Conservation (phyloP, 2,113 vertebrate genomes). For the Pyxicephalus adspersus region DNA sequence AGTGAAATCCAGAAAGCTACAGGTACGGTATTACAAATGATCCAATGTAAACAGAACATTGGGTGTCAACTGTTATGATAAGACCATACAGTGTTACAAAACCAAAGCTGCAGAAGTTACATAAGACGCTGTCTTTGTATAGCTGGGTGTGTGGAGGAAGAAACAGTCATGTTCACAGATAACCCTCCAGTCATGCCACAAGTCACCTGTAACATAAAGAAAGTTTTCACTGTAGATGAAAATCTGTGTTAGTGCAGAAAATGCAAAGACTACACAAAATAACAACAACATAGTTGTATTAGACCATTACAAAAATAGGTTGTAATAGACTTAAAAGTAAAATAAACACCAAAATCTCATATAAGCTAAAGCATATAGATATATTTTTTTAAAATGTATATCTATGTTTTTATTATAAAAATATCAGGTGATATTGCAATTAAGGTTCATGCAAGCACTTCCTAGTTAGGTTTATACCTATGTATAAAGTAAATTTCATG, state of each 20-base stretch:
- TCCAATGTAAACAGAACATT: neutral
- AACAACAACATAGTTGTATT: neutral
- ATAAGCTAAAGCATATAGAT: too few species aligned
- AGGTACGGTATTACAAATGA: neutral
- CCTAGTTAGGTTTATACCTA: too few species aligned
- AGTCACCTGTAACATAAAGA: neutral
- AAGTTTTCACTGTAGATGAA: neutral
- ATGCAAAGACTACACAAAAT: neutral
- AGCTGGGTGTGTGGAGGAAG: slow-evolving; percentile 6
- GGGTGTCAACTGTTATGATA: slow-evolving; percentile 4
- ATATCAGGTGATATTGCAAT: too few species aligned
- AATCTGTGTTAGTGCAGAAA: neutral
- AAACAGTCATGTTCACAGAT: neutral
- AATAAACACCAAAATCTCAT: too few species aligned
- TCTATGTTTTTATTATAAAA: too few species aligned
- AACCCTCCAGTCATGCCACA: neutral
- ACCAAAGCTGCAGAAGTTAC: neutral
- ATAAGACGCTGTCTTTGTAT: neutral
- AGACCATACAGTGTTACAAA: neutral
- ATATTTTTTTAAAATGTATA: too few species aligned
- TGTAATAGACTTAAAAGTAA: too few species aligned
- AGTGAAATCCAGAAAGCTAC: neutral
- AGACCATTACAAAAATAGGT: too few species aligned
- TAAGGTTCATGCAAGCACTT: too few species aligned
- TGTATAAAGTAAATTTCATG: too few species aligned